These are phyloP conservation scores for Trachymyrmex septentrionalis DNA, from an alignment of 1,140 invertebrate species.

Conservation along the genomic window DNA sequence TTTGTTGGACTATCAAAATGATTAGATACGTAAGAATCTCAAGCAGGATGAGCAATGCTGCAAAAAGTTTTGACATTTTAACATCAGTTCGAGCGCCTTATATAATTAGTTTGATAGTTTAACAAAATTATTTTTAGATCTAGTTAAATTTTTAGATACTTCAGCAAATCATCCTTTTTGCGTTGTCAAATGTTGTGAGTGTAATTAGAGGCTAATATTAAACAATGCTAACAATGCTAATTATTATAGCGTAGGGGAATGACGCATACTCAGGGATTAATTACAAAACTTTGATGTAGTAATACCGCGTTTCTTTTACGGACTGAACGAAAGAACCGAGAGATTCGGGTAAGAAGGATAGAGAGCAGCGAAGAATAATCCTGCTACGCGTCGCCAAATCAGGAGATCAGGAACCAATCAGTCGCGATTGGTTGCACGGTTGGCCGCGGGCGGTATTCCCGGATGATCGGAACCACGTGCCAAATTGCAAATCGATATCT, in stretches of 20 bases:
- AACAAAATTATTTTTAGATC: too few relatives aligned
- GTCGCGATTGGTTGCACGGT: conserved; percentile 66
- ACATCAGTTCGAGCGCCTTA: too few relatives aligned
- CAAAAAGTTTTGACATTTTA: too few relatives aligned
- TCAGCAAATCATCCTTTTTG: too few relatives aligned
- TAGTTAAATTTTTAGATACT: too few relatives aligned
- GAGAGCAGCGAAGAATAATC: conserved; percentile 14
- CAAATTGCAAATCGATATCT: conserved; percentile 78
- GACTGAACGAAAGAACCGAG: background rate
- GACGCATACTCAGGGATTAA: background rate
- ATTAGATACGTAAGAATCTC: too few relatives aligned
- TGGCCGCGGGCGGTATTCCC: conserved; percentile 48
- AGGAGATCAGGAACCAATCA: conserved; percentile 68
- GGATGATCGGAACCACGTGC: conserved; percentile 67
- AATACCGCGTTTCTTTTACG: background rate
- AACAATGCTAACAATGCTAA: background rate
- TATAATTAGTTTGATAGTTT: too few relatives aligned
- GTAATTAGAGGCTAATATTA: background rate
- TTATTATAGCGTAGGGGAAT: background rate
- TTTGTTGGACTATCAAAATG: too few relatives aligned
- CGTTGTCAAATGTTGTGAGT: background rate
- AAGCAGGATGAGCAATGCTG: too few relatives aligned
- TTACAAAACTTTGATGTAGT: background rate
- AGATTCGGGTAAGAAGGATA: background rate
- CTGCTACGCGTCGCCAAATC: conserved; percentile 35